phyloP scores from a whole-genome alignment of 2,888 invertebrate species.

The Drosophila monieri region DNA sequence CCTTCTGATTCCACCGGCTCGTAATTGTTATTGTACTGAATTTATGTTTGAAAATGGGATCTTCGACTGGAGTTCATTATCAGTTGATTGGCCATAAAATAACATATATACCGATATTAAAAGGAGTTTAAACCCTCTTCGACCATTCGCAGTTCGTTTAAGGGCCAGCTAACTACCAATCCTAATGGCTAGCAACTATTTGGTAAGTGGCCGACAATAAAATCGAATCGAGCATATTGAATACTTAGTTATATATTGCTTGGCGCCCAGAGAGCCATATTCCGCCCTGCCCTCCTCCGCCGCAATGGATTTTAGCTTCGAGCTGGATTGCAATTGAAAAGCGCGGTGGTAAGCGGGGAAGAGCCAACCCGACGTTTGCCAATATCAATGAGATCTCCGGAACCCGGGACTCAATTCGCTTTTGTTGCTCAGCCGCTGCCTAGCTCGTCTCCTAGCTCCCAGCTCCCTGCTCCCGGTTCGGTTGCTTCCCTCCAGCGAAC shows the following conservation, averaged over 20 bases:
- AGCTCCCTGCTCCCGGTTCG: not conserved
- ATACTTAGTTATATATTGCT: slow-evolving; percentile 37
- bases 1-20: slow-evolving; percentile 20
- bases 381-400: slow-evolving; percentile 50
- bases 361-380: slow-evolving; percentile 28
- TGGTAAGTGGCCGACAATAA: slow-evolving; percentile 49
- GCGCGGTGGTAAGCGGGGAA: slow-evolving; percentile 14
- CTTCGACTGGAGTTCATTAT: slow-evolving; percentile 49
- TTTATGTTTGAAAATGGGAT: slow-evolving; percentile 36
- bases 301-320: not conserved
- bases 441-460: slow-evolving; percentile 1
- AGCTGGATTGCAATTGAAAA: slow-evolving; percentile 26
- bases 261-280: slow-evolving; percentile 20
- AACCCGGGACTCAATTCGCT: slow-evolving; percentile 35
- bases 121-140: slow-evolving; percentile 14
- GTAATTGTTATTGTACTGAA: slow-evolving; percentile 43
- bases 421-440: slow-evolving; percentile 45
- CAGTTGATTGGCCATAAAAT: slow-evolving; percentile 36
- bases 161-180: slow-evolving; percentile 43
- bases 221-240: slow-evolving; percentile 48
- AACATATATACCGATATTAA: not conserved
- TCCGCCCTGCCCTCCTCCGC: not conserved
- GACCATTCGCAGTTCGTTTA: slow-evolving; percentile 17
- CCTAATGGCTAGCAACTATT: slow-evolving; percentile 46
- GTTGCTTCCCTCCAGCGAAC: slow-evolving; percentile 27